A percentile compares a stretch with the other conserved stretches of the same genome.
Conservation (phyloP, 2,888 invertebrate species). For the Metalampra italica region DNA sequence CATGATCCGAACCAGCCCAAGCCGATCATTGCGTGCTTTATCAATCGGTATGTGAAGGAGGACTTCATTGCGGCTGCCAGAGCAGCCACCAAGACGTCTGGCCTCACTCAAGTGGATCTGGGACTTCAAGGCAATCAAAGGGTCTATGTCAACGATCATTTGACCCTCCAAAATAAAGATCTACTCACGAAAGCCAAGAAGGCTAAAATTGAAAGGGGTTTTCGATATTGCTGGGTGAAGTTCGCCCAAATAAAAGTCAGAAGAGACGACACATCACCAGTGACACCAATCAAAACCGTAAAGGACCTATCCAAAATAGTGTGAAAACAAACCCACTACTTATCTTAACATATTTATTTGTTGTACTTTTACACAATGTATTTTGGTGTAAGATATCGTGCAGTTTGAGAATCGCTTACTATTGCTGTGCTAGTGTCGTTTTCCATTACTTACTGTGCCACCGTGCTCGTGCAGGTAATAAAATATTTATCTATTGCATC, state of each 20-base stretch:
- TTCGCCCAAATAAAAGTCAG: conserved; percentile 4
- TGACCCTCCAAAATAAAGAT: conserved; percentile 1
- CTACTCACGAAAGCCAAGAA: conserved; percentile 3
- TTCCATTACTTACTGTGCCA: background rate
- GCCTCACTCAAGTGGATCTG: background rate
- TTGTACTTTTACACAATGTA: too few species aligned
- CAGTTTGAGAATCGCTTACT: background rate
- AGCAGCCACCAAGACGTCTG: background rate
- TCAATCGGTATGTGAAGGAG: background rate
- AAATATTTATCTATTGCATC: background rate
- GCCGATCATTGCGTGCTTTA: background rate
- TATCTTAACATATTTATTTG: background rate
- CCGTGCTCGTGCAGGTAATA: background rate
- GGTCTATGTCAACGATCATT: conserved; percentile 2
- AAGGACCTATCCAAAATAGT: background rate
- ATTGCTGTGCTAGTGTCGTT: background rate
- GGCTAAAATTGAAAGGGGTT: background rate
- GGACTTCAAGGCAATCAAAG: background rate
- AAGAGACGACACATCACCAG: conserved; percentile 2
- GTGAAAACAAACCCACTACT: background rate
- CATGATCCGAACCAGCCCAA: background rate
- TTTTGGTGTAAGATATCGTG: background rate
- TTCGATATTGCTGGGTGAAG: conserved; percentile 5
- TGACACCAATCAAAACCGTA: background rate
- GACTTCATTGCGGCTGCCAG: background rate